These are phyloP conservation scores for Nautilus pompilius DNA, from an alignment of 1,140 invertebrate genomes.

Conservation along the genomic window DNA sequence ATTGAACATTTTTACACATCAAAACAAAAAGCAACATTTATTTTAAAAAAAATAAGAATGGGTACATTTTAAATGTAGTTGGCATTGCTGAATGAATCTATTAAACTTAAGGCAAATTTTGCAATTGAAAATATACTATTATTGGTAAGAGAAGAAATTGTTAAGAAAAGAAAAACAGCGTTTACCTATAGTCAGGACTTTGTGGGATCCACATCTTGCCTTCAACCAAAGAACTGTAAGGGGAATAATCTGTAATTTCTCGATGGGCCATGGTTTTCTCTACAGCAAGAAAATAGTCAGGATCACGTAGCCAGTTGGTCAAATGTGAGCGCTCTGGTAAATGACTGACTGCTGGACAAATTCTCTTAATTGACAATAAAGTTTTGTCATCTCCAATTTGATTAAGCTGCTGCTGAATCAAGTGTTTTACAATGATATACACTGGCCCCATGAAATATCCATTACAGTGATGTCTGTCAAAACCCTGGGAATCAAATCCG, in stretches of 20 bases:
- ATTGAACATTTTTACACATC: too few species aligned
- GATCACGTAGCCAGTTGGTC: conserved; percentile 37
- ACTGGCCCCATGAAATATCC: conserved; percentile 36
- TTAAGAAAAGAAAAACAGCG: not conserved
- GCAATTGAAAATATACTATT: too few species aligned
- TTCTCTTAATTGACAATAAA: conserved; percentile 31
- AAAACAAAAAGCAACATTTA: too few species aligned
- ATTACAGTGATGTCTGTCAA: conserved; percentile 31
- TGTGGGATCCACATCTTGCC: conserved; percentile 35
- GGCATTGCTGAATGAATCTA: too few species aligned
- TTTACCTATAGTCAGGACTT: conserved; percentile 10
- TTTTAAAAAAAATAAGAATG: too few species aligned
- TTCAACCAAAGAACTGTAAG: too few species aligned
- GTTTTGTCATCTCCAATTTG: conserved; percentile 21
- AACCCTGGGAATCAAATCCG: conserved; percentile 37
- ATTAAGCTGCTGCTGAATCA: conserved; percentile 24
- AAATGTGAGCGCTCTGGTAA: conserved; percentile 30
- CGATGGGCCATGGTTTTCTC: too few species aligned
- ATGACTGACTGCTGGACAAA: conserved; percentile 31
- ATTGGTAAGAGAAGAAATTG: not conserved
- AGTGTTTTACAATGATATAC: conserved; percentile 32
- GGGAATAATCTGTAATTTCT: too few species aligned
- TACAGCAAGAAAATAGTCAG: too few species aligned
- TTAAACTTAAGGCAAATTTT: too few species aligned
- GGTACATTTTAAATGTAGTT: too few species aligned